Evolutionary conservation across 2,888 invertebrate species (phyloP), one percentile per base, ranked within the genome.

Genomic region (Monochamus alternatus): DNA sequence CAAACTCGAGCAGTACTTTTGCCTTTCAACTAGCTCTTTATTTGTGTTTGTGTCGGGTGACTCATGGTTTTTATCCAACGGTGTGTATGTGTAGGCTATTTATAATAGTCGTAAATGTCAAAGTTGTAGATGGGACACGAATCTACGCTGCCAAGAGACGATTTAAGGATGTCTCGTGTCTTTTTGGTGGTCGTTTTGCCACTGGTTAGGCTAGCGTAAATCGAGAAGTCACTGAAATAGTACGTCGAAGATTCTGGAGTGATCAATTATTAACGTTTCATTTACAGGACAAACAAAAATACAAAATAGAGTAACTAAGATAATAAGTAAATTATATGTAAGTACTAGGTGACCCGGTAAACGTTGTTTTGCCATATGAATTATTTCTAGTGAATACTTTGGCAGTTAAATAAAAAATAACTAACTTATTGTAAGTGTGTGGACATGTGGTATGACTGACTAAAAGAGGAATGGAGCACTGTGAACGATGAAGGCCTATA

Each of bases 51-150:
- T 52, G 67, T 55, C 64, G 78, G 78, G 78, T 86, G 85, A 85
- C 84, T 84, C 84, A 85, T 84, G 80, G 85, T 82, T 84, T 84
- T 84, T 83, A 84, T 84, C 83, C 80, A 78, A 82, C 81, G 80
- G 83, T 82, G 80, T 82, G 78, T 59, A 68, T 81, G 82, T 80
- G 75, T 78, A 55, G 55, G 55, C 81, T 84, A 84, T 83, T 83
- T 84, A 84, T 84, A 84, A 81, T 82, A 81, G 75, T 89, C 89
- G 91, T 91, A 91, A 91, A 91, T 91, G 91, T 91, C 91, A 91
- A 90, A 90, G 90, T 90, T 90, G 62, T 52, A 63, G 62, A 71
- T 63, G 12, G 10, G 31, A 12, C 64, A 9, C 43, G 64, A 14
- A 64, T 38, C 64, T 64, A 32, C 9, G 43, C 44, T n/a, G 64